Evolutionary conservation across 2,888 invertebrate species (phyloP).

Genomic region (Macaria notata): DNA sequence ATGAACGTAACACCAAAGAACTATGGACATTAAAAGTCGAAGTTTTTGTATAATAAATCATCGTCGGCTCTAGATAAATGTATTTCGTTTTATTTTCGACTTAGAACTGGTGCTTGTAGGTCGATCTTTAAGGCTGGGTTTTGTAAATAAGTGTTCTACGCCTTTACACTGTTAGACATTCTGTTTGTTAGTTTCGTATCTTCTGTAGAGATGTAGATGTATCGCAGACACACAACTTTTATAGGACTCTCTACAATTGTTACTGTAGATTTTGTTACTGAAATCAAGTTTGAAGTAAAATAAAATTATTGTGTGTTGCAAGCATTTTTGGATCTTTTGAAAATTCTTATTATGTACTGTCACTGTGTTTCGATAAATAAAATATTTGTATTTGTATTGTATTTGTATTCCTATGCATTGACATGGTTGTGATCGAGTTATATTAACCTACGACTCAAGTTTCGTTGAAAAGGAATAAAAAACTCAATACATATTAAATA

Average conservation of each 20-base stretch:
- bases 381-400: too few relatives aligned
- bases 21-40: not conserved
- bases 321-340: not conserved
- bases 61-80: constrained; percentile 47
- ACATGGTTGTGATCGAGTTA: too few relatives aligned
- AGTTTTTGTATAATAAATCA: constrained; percentile 20
- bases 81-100: constrained; percentile 77
- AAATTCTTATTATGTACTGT: too few relatives aligned
- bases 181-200: constrained; percentile 39
- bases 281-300: too few relatives aligned
- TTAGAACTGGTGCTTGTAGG: constrained; percentile 82
- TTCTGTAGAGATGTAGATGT: constrained; percentile 38
- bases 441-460: too few relatives aligned
- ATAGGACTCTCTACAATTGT: constrained; percentile 15
- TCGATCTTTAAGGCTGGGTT: constrained; percentile 80
- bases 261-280: constrained; percentile 15
- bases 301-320: not conserved
- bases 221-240: constrained; percentile 35
- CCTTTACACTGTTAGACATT: constrained; percentile 71
- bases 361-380: too few relatives aligned
- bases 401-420: too few relatives aligned
- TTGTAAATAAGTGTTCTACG: constrained; percentile 77
- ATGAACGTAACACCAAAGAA: not conserved
- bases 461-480: too few relatives aligned
- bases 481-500: too few relatives aligned